Base-by-base conservation (phyloP, 2,113 vertebrate species). In the Nycticorax nycticorax region DNA sequence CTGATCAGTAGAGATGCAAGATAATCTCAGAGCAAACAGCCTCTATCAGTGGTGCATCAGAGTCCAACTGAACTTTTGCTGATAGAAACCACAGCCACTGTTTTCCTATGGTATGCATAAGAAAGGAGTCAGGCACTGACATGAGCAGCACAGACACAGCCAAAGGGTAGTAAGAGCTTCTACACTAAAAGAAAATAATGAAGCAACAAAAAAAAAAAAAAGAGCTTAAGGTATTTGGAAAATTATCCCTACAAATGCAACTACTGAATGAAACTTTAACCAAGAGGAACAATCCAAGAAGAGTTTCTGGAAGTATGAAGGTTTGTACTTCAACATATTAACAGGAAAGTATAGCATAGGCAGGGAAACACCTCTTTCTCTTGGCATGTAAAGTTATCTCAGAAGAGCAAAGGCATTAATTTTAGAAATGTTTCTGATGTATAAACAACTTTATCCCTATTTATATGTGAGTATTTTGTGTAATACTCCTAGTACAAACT, bases 301-400 rank as follows among this genome's bases (percentile, higher is more conserved):
- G 77, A 86, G 10, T 45, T 53, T 68, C n/a, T 92, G 76, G 96
- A 96, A 97, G 96, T 95, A 96, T 76, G n/a, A 92, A 21, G 78
- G 53, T 93, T 80, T 88, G 5, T 66, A 67, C 27, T 87, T 85
- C 2, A 2, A 64, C 91, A 80, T 79, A 60, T 32, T 68, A 77
- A 56, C 32, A 76, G 43, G 33, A 56, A 60, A 90, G 5, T 8
- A 35, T 15, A 75, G 12, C n/a, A 91, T 23, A 66, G 19, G 18
- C 35, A 67, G 12, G 19, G 32, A 43, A 48, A 60, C 5, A 52
- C 6, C 2, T 43, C 14, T 24, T 39, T 48, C 41, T 59, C n/a
- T 59, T 50, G 10, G 27, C 14, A 20, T 33, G 14, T 72, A 24
- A 60, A 60, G 10, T 21, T 76, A 39, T 8, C 55, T 69, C 43